Base-by-base conservation (phyloP, 2,888 invertebrate species). In the Diaperis boleti region DNA sequence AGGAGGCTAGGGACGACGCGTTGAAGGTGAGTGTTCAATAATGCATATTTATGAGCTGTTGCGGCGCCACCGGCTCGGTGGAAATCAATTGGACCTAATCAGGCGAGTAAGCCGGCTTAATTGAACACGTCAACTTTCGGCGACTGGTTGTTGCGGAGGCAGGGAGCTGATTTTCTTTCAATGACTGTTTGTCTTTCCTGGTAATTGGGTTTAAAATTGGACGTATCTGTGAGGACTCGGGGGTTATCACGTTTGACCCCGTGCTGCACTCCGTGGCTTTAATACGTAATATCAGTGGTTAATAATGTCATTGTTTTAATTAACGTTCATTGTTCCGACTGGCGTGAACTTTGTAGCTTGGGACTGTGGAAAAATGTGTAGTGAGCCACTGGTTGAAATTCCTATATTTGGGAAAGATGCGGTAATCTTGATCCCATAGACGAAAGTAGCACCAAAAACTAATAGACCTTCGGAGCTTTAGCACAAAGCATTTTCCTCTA, bases 51-150 rank as follows among this genome's bases (percentile, higher is more conserved):
- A 50, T 26, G 18, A 29, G 29, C 18, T 26, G 37, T 41, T 52
- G 22, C 22, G 22, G 41, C 52, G 52, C 52, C 52, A 41, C 37
- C 26, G 52, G 14, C 33, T 1, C 41, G 10, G 20, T n/a, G 17
- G 33, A 50, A 50, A 50, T 50, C 50, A 50, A 50, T 50, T 50
- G 50, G 37, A 35, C 11, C 10, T 42, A 42, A 42, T 42, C 41
- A 42, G 41, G 18, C 20, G 10, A 14, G 41, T 20, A 15, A 5
- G 18, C 35, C 20, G 35, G 13, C 52, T 35, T 35, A 52, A 35
- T 52, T 52, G 52, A 18, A 52, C 52, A 45, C 45, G 45, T 45
- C 18, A 45, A 17, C 26, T 29, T 45, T 26, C 7, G 14, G 11
- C 7, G 29, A 39, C 18, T 26, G 11, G 26, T 8, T 45, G 45